phyloP scores from a whole-genome alignment of 2,888 invertebrate species.

The Caenorhabditis sinica region DNA sequence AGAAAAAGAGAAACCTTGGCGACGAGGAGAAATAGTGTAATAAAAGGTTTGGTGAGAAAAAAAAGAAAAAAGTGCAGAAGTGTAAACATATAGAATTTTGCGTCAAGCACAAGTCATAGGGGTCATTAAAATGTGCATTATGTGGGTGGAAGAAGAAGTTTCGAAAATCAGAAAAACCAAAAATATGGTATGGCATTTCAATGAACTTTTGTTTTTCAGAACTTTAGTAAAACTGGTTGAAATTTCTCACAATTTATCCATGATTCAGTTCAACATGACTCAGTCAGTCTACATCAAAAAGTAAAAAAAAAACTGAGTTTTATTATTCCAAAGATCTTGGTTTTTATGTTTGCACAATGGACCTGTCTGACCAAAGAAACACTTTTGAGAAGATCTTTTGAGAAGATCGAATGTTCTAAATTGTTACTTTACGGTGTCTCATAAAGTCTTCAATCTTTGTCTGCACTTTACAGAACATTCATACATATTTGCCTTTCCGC shows the following conservation, averaged over 20 bases:
- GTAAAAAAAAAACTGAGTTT: too few relatives aligned
- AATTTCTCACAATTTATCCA: too few relatives aligned
- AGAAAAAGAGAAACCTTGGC: not conserved
- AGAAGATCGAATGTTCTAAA: not conserved
- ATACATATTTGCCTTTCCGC: not conserved
- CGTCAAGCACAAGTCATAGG: not conserved
- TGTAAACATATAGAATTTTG: conserved; percentile 11
- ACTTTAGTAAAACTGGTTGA: too few relatives aligned
- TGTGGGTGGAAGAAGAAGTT: not conserved
- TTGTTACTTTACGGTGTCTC: not conserved
- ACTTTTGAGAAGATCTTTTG: too few relatives aligned
- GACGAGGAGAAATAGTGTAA: not conserved
- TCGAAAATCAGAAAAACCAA: not conserved
- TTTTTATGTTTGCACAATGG: not conserved
- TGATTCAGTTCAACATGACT: too few relatives aligned
- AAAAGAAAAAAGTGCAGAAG: not conserved
- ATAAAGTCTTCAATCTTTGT: too few relatives aligned
- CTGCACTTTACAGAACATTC: not conserved
- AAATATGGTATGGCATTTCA: too few relatives aligned
- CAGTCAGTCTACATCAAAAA: too few relatives aligned
- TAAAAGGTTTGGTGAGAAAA: not conserved
- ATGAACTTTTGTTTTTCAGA: too few relatives aligned
- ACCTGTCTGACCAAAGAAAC: not conserved
- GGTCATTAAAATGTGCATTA: not conserved
- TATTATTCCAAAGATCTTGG: too few relatives aligned